Conservation (phyloP, 2,888 invertebrate species). For the Drosophila rellima region DNA sequence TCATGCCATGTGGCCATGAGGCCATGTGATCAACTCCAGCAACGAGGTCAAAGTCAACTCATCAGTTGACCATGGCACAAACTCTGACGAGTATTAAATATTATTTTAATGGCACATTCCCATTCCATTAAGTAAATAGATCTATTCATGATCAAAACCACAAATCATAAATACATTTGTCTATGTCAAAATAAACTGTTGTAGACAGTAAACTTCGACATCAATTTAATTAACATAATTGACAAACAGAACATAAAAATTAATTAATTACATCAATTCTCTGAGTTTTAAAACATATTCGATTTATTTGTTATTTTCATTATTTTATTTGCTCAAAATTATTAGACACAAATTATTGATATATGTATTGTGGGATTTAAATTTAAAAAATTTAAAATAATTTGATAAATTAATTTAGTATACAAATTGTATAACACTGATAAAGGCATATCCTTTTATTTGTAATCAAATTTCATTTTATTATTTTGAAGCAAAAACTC, state of each 20-base stretch:
- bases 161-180: neutral
- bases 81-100: neutral
- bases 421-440: neutral
- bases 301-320: too few species aligned
- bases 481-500: neutral
- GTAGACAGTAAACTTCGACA: too few species aligned
- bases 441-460: neutral
- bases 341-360: too few species aligned
- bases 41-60: conserved; percentile 10
- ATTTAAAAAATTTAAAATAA: neutral
- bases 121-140: neutral
- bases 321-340: too few species aligned
- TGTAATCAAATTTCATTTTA: neutral
- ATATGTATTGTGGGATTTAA: too few species aligned
- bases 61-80: conserved; percentile 13
- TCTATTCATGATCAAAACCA: neutral
- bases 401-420: neutral
- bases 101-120: neutral
- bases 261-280: too few species aligned
- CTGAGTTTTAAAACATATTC: too few species aligned
- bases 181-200: too few species aligned
- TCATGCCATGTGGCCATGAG: conserved; percentile 1
- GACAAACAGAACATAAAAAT: too few species aligned
- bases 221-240: too few species aligned
- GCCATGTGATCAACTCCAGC: conserved; percentile 12